These are phyloP conservation scores for Phacellophora camtschatica DNA, from an alignment of 30 jellyfish, hydroid and myxozoan species.

Conservation along the genomic window DNA sequence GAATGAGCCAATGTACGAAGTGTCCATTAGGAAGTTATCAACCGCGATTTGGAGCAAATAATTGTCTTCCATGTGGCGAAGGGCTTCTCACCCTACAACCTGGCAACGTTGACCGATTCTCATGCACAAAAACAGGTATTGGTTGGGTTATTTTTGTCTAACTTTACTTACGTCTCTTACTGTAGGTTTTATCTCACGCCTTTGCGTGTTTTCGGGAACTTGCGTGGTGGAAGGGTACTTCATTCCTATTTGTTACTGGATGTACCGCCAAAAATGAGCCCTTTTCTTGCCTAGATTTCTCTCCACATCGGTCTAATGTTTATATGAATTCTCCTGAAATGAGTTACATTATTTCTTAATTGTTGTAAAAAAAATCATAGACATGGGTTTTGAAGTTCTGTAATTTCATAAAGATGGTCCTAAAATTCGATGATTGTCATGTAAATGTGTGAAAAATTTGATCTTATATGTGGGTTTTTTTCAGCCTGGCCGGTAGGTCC, in stretches of 20 bases:
- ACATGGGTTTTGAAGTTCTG: too few species aligned
- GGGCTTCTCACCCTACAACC: conserved; percentile 43
- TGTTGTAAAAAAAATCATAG: too few species aligned
- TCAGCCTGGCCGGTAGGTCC: too few species aligned
- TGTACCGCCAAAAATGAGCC: neutral
- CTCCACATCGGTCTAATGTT: neutral
- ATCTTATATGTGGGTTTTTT: too few species aligned
- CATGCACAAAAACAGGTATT: conserved; percentile 45
- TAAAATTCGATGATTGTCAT: too few species aligned
- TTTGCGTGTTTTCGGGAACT: too few species aligned
- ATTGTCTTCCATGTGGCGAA: conserved; percentile 71
- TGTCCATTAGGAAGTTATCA: conserved; percentile 87
- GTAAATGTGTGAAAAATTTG: too few species aligned
- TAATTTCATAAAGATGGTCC: too few species aligned
- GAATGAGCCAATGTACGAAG: conserved; percentile 53
- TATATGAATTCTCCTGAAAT: neutral
- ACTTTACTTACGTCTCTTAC: neutral
- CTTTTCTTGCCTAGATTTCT: neutral
- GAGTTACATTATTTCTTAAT: too few species aligned
- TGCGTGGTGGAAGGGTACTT: too few species aligned
- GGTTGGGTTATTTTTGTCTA: neutral
- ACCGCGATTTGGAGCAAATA: conserved; percentile 54
- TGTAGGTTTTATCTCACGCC: neutral
- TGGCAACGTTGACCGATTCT: conserved; percentile 37
- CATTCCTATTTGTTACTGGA: too few species aligned